phyloP scores from a whole-genome alignment of 2,113 vertebrate species.

The Isichthys henryi region DNA sequence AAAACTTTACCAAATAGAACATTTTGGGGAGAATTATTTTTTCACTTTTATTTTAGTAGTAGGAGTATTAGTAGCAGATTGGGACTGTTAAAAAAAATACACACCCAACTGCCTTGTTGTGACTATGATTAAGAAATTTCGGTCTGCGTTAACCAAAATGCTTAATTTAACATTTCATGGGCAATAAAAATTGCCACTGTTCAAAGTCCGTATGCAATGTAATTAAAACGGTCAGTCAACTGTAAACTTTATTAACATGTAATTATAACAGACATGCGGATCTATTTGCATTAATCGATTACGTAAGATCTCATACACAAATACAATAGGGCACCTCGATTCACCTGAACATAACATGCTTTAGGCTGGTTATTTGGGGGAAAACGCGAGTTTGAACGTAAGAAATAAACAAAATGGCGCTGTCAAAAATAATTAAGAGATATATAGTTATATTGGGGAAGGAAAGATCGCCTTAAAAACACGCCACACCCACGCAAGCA shows the following conservation, averaged over 20 bases:
- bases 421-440: not conserved
- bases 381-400: not conserved
- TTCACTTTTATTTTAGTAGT: not conserved
- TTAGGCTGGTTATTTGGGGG: not conserved
- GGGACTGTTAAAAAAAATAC: not conserved
- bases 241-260: not conserved
- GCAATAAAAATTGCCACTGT: not conserved
- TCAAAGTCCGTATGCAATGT: not conserved
- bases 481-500: not conserved
- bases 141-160: not conserved
- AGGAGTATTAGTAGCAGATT: not conserved
- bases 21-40: not conserved
- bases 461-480: not conserved
- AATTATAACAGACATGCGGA: not conserved
- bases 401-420: not conserved
- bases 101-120: not conserved
- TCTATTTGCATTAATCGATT: not conserved
- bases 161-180: not conserved
- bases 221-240: not conserved
- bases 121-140: not conserved
- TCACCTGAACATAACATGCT: not conserved
- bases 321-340: not conserved
- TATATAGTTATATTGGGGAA: not conserved
- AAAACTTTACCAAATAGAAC: not conserved
- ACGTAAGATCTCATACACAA: not conserved